These are phyloP conservation scores for Tetragonisca angustula DNA, from an alignment of 2,888 invertebrate species.

Conservation along the genomic window DNA sequence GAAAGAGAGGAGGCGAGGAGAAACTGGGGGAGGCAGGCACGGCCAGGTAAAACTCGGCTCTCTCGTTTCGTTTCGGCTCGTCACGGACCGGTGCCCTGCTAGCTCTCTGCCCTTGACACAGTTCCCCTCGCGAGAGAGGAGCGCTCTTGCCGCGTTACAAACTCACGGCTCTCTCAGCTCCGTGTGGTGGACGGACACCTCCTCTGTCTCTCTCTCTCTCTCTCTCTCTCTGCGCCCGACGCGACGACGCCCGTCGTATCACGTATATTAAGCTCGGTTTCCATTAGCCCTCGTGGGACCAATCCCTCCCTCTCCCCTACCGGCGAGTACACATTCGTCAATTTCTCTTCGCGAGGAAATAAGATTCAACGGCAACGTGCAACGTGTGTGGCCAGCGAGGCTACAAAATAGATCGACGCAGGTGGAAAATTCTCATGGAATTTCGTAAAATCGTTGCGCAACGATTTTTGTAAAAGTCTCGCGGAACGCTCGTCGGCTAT, in stretches of 20 bases:
- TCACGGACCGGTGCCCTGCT: constrained; percentile 79
- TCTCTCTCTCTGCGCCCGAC: not conserved
- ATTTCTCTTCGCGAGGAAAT: not conserved
- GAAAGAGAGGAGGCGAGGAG: not conserved
- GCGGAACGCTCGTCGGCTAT: not conserved
- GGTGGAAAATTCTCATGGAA: not conserved
- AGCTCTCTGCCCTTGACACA: constrained; percentile 82
- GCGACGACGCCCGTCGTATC: not conserved
- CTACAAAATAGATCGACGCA: not conserved
- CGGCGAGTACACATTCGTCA: not conserved
- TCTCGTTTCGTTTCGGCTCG: constrained; percentile 78
- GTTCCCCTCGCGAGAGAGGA: constrained; percentile 75
- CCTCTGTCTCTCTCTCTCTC: constrained; percentile 49
- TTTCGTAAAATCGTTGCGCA: not conserved
- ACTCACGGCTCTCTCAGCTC: constrained; percentile 51
- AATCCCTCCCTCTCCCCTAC: not conserved
- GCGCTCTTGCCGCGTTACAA: constrained; percentile 62
- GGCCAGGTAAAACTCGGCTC: constrained; percentile 72
- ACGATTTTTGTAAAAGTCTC: not conserved
- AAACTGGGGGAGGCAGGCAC: constrained; percentile 33
- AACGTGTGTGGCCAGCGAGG: not conserved
- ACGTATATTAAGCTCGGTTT: not conserved
- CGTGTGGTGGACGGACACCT: constrained; percentile 58
- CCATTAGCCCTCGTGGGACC: not conserved
- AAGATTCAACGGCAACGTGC: not conserved